Base-by-base conservation (phyloP, 1,140 invertebrate genomes). In the Drosophila repletoides region DNA sequence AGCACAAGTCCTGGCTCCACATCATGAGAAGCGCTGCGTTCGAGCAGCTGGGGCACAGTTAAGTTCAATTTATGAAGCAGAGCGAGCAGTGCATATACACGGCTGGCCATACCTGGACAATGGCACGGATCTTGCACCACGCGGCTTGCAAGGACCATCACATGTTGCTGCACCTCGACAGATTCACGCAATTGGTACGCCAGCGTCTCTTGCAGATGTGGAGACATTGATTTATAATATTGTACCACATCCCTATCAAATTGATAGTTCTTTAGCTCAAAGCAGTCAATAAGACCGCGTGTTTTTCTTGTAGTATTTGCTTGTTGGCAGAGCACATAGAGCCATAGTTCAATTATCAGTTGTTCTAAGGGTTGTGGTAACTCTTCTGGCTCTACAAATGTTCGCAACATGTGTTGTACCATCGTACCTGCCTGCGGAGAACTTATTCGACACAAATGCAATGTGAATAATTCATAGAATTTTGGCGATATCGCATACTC, bases 381-480 rank as follows among this genome's bases (percentile, higher is more conserved):
- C 2, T 14, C 7, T 5, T 1, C 2, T 0, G 19, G 26, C 0
- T 12, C 1, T 0, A 34, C 19, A 24, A 71, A 5, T 2, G 34
- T 24, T 5, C 22, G 1, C 10, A 71, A 4, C 26, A 76, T 40
- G 17, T 65, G 67, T 22, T 56, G 40, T 14, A 70, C 0, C 4
- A 79, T 33, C 0, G 5, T 33, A 3, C 28, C 28, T 9, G 17
- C 6, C 5, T 38, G 22, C 1, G 34, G 22, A 0, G 55, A n/a
- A n/a, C n/a, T 60, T 2, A 89, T 15, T 0, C 80, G 72, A 5
- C 70, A 41, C 12, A 84, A 10, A 22, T 88, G 81, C 10, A 89
- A 40, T 10, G 49, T 56, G 17, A 75, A 84, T 0, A 88, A 6
- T 3, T 68, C 65, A 33, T 41, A 72, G 48, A 51, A 60, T 0